Evolutionary conservation across 2,888 invertebrate species (phyloP).

Genomic region (Cabera pusaria): DNA sequence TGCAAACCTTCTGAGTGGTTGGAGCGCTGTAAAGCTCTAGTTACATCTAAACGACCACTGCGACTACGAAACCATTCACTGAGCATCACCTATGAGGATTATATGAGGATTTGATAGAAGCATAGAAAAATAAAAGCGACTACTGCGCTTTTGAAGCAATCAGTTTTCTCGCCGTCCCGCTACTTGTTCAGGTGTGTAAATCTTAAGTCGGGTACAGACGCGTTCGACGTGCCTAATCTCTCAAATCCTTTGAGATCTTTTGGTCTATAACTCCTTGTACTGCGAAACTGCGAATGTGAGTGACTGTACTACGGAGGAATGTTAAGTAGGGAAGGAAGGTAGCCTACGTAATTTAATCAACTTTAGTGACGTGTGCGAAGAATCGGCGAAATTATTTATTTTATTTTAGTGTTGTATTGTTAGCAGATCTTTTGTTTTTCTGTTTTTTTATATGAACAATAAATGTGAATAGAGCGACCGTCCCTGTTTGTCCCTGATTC

Average conservation of each 20-base stretch:
- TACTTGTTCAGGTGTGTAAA: conserved; percentile 4
- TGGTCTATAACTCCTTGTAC: conserved; percentile 37
- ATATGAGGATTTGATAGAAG: too few relatives aligned
- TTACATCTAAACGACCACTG: neutral
- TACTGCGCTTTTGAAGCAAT: too few relatives aligned
- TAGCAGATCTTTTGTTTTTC: neutral
- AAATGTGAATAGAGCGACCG: too few relatives aligned
- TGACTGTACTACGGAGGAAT: conserved; percentile 24
- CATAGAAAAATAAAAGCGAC: too few relatives aligned
- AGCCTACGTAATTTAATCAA: conserved; percentile 19
- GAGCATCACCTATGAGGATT: too few relatives aligned
- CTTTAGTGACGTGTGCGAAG: conserved; percentile 18
- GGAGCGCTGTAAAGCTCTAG: conserved; percentile 40
- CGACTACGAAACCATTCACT: neutral
- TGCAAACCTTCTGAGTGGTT: conserved; percentile 36
- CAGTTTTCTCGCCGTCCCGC: too few relatives aligned
- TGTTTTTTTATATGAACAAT: neutral
- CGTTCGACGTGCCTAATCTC: conserved; percentile 70
- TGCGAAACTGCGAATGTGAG: conserved; percentile 31
- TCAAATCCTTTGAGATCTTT: conserved; percentile 54
- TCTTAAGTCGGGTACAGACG: conserved; percentile 51
- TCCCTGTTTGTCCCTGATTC: too few relatives aligned
- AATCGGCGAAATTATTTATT: conserved; percentile 8
- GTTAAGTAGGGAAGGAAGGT: conserved; percentile 17
- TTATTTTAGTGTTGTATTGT: neutral